phyloP scores from a whole-genome alignment of 2,888 invertebrate genomes.

The Drosophila emarginata region DNA sequence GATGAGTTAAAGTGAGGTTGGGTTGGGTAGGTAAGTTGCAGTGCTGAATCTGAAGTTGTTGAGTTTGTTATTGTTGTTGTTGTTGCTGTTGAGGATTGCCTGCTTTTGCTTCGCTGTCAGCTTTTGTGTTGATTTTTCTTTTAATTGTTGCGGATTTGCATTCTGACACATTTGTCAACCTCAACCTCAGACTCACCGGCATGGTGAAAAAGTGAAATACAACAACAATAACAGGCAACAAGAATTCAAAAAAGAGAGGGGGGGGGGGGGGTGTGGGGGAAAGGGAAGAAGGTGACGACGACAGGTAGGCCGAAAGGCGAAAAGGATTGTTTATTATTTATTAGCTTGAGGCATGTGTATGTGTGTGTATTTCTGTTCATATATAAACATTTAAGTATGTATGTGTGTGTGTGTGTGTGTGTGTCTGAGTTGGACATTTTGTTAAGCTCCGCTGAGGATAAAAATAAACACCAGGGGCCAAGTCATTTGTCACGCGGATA shows the following conservation, averaged over 20 bases:
- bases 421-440: constrained; percentile 39
- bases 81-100: background rate
- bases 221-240: background rate
- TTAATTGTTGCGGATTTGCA: constrained; percentile 82
- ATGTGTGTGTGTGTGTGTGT: constrained; percentile 11
- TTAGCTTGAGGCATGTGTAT: constrained; percentile 50
- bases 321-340: constrained; percentile 65
- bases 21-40: background rate
- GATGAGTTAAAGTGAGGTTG: constrained; percentile 4
- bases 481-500: constrained; percentile 61
- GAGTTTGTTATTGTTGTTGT: constrained; percentile 35
- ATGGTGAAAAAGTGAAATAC: constrained; percentile 6
- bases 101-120: constrained; percentile 44
- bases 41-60: constrained; percentile 47
- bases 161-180: constrained; percentile 83
- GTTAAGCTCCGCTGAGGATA: constrained; percentile 67
- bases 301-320: constrained; percentile 48
- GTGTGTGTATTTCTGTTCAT: no score
- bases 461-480: constrained; percentile 68
- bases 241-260: background rate
- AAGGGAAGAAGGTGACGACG: no score
- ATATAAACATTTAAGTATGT: no score
- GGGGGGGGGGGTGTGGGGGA: no score
- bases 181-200: constrained; percentile 72
- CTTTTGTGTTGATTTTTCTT: constrained; percentile 81